Evolutionary conservation across 2,113 vertebrate species (phyloP), one percentile per base, ranked within the genome.

Genomic region (Stomatorhinus ivindoensis): DNA sequence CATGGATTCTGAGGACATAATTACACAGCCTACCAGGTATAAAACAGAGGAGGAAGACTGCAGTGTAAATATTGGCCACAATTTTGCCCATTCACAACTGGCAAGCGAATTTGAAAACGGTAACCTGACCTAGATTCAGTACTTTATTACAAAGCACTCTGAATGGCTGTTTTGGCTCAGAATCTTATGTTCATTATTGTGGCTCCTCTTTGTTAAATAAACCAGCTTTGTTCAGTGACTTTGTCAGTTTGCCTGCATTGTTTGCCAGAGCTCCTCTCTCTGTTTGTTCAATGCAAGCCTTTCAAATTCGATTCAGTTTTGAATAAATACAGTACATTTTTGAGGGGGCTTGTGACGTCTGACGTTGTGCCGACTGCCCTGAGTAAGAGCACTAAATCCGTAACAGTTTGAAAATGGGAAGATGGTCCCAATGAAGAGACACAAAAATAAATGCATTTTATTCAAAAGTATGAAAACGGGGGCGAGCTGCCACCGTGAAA

Each of bases 261-360:
- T 69, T 69, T 31, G 61, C 61, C 4, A 3, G n/a, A 9, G n/a
- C 61, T 69, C 61, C 61, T 31, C 61, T 69, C 61, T 13, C 5
- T 80, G 35, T 76, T 76, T 76, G 35, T 80, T 80, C 17, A 42
- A 17, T 80, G 15, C 35, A 17, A 19, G 15, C 13, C 73, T 13
- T 80, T 80, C 73, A 80, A 80, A 80, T 80, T 80, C 35, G 73
- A 80, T 80, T 42, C 73, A 80, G 73, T 80, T 80, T 80, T 42
- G 73, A 80, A 80, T 80, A 39, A 69, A 69, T 42, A 19, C 73
- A 39, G 73, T 42, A 80, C 15, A 17, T 80, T 80, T 17, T 80
- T 19, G 17, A 80, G 35, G 13, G 35, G 35, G 17, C 73, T 39
- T 17, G 73, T 17, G 73, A 35, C 31, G 73, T 35, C 73, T 76